Evolutionary conservation across 2,113 vertebrate genomes (phyloP), one percentile per base, ranked within the genome.

Genomic region (Himantopus leucocephalus): DNA sequence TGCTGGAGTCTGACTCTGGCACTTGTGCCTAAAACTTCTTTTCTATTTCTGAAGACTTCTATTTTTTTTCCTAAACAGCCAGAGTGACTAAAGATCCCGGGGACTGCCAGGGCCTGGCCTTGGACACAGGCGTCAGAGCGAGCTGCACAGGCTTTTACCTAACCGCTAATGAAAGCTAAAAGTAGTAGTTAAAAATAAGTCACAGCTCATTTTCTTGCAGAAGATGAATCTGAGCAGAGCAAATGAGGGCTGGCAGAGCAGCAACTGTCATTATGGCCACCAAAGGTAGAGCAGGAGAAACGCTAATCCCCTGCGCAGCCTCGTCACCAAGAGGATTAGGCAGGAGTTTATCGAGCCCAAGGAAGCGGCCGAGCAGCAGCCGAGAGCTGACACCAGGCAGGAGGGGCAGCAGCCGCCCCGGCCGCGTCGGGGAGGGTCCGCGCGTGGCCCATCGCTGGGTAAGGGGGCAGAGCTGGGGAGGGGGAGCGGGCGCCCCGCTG

Each of bases 271-370:
- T 75, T 26, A 19, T 0, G 27, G 70, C 34, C 50, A 23, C 32
- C 64, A 50, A 55, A 91, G 50, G 82, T 2, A 68, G 67, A 43
- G 86, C 73, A 59, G 80, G 48, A 87, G 75, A 11, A 19, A 3
- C 1, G 1, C 59, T 97, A 93, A 97, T 97, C 94, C 85, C 93
- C 58, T 5, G 37, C 43, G 0, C 37, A 58, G 67, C 79, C 84
- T 83, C 77, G 5, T 88, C 96, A 88, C 78, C 93, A 88, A 93
- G 96, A 83, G 90, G 97, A 87, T 97, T 95, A 92, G 55, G 58
- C 70, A 27, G 77, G 76, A 67, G 45, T 63, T 92, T 55, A 84
- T 63, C 5, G 5, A 72, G 67, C 23, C 71, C 58, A 2, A 55
- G 68, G 58, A 26, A 72, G n/a, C 10, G 2, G 37, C 88, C 15